A percentile compares a stretch with the other conserved stretches of the same genome.
These are phyloP conservation scores for Pycnonotus jocosus DNA, from an alignment of 2,113 vertebrate species.

Conservation along the genomic window DNA sequence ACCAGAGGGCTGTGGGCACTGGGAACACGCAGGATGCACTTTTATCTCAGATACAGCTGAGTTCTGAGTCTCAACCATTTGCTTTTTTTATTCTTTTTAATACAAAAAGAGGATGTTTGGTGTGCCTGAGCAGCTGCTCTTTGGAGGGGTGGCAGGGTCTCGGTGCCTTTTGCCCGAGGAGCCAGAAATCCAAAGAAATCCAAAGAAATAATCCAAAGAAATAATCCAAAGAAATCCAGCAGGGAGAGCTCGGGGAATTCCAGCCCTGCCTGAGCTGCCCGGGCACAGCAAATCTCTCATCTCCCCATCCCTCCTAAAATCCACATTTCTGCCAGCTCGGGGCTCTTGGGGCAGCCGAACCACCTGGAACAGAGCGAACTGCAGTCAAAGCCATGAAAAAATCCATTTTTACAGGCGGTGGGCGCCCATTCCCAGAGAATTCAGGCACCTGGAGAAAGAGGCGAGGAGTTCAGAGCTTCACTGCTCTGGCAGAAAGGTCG, in stretches of 20 bases:
- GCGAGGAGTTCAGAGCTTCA: neutral
- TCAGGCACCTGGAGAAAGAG: neutral
- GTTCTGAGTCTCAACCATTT: neutral
- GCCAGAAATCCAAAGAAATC: neutral
- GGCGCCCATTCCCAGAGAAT: neutral
- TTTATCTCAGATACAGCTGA: neutral
- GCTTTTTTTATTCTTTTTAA: neutral
- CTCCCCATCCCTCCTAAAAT: accelerated
- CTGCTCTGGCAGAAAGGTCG: neutral
- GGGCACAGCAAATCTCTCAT: neutral
- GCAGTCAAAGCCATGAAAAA: neutral
- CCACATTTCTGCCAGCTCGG: neutral
- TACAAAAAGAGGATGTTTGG: accelerated
- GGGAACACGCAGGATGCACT: neutral
- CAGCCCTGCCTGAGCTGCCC: neutral
- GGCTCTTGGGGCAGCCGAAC: accelerated
- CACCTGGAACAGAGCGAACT: accelerated
- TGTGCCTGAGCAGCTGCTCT: neutral
- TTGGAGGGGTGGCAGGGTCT: neutral
- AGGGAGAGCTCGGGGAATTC: neutral
- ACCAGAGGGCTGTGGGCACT: neutral
- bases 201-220: no score
- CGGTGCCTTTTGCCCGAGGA: neutral
- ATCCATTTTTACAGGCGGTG: accelerated
- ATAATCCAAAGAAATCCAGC: neutral